A percentile compares a stretch with the other conserved stretches of the same genome.
Evolutionary conservation across 2,797 vertebrate genomes (phyloP).

Genomic region (Danio tinwini): DNA sequence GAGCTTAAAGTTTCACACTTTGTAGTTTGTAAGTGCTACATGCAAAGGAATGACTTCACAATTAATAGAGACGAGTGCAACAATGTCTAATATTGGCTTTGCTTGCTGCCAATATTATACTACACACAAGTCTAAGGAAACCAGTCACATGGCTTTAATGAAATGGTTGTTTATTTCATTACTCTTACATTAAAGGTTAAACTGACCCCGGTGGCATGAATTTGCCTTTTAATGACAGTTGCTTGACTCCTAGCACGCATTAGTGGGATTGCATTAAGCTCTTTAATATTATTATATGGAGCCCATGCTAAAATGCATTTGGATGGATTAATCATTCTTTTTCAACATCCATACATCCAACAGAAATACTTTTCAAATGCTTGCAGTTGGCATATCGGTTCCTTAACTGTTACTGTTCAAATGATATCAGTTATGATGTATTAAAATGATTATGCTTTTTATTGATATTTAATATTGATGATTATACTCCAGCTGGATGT

Average conservation of each 20-base stretch:
- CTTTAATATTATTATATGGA: conserved; percentile 24
- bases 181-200: conserved; percentile 25
- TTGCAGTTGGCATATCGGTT: background rate
- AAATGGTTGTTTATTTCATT: conserved; percentile 14
- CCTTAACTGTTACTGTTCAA: background rate
- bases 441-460: background rate
- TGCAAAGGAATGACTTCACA: background rate
- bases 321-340: background rate
- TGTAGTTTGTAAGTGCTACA: conserved; percentile 18
- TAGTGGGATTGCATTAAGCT: conserved; percentile 20
- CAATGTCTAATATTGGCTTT: conserved; percentile 23
- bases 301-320: conserved; percentile 7
- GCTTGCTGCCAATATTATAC: conserved; percentile 7
- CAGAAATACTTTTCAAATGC: background rate
- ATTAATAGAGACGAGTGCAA: background rate
- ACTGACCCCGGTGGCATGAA: conserved; percentile 13
- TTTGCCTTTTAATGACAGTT: background rate
- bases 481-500: background rate
- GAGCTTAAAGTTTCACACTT: background rate
- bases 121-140: background rate
- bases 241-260: conserved; percentile 16
- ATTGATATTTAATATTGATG: background rate
- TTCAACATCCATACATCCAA: conserved; percentile 36
- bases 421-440: background rate
- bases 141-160: conserved; percentile 3